Percentiles rank a stretch among this genome's conserved stretches.
These are phyloP conservation scores for pig (Sus scrofa) DNA, from an alignment of 2,113 vertebrate species.

Conservation along the genomic window T2T-Sscrofa CM000828.6:66169501-66170000, in stretches of 20 bases:
- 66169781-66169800: background rate
- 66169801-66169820: background rate
- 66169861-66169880: background rate
- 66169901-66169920: background rate
- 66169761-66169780: background rate
- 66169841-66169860: background rate
- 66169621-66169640: background rate
- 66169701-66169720: background rate
- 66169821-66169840: background rate
- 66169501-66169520: background rate
- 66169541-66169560: background rate
- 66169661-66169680: background rate
- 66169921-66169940: background rate
- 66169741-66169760: background rate
- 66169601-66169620: background rate
- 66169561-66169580: background rate
- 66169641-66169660: background rate
- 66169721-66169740: background rate
- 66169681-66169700: background rate
- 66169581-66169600: background rate
- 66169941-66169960: background rate
- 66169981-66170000: background rate
- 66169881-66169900: background rate
- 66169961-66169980: background rate
- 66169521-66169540: background rate